Evolutionary conservation across 2,797 vertebrate genomes (phyloP).

Genomic region (Bucorvus abyssinicus): DNA sequence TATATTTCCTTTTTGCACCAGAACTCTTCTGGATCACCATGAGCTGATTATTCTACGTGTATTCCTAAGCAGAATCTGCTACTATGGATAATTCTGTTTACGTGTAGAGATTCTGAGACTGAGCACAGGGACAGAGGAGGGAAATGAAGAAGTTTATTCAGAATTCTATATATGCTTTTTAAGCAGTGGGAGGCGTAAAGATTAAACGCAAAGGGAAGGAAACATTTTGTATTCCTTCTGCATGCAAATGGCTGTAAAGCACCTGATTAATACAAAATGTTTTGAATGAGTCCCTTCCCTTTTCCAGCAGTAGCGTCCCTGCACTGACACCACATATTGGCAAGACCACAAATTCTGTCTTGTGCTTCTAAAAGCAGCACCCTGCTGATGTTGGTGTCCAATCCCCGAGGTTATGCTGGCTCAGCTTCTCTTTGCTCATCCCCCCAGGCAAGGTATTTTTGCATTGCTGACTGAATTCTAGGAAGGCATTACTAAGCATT

Average conservation of each 20-base stretch:
- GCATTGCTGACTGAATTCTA: conserved; percentile 37
- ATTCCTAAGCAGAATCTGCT: neutral
- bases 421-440: conserved; percentile 53
- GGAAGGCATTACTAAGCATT: conserved; percentile 65
- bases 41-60: neutral
- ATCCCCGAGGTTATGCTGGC: conserved; percentile 49
- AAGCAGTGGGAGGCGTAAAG: neutral
- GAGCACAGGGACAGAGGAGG: neutral
- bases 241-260: neutral
- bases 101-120: neutral
- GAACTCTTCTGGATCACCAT: neutral
- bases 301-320: neutral
- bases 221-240: neutral
- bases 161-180: neutral
- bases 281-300: neutral
- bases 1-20: neutral
- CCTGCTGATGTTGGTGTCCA: conserved; percentile 56
- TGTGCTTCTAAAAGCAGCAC: conserved; percentile 18
- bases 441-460: conserved; percentile 50
- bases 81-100: neutral
- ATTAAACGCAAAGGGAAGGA: neutral
- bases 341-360: conserved; percentile 30
- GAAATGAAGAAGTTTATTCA: neutral
- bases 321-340: neutral
- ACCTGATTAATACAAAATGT: neutral